Conservation (phyloP, 2,888 invertebrate genomes). For the Phengaris alcon region DNA sequence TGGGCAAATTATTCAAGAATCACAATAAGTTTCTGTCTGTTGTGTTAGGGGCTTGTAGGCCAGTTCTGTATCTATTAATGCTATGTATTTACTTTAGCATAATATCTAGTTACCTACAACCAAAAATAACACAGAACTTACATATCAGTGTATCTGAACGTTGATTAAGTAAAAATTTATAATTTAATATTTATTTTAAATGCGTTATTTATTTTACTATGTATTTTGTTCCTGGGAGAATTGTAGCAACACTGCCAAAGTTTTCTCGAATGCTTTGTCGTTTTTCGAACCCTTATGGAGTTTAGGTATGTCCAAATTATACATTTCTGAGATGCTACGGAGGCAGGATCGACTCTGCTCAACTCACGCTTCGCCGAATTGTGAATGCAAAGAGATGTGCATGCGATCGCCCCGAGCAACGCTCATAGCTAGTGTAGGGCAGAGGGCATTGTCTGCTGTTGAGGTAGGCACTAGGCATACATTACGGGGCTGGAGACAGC, state of each 20-base stretch:
- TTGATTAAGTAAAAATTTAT: too few relatives aligned
- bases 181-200: too few relatives aligned
- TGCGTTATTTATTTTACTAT: too few relatives aligned
- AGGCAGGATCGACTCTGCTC: not conserved
- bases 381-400: constrained; percentile 13
- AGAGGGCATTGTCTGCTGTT: constrained; percentile 62
- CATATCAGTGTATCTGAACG: too few relatives aligned
- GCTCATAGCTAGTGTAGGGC: constrained; percentile 47
- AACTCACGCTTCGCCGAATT: constrained; percentile 10
- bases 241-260: too few relatives aligned
- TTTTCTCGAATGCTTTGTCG: too few relatives aligned
- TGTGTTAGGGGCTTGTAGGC: not conserved
- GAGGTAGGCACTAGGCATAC: constrained; percentile 55
- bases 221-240: too few relatives aligned
- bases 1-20: constrained; percentile 7
- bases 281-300: too few relatives aligned
- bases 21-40: not conserved
- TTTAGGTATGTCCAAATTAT: not conserved
- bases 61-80: not conserved
- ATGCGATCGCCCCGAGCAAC: constrained; percentile 33
- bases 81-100: not conserved
- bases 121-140: not conserved
- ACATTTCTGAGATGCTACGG: not conserved
- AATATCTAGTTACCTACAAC: not conserved
- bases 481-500: not conserved